Evolutionary conservation across 2,888 invertebrate genomes (phyloP), one percentile per base, ranked within the genome.

Genomic region (Euzophera pinguis): DNA sequence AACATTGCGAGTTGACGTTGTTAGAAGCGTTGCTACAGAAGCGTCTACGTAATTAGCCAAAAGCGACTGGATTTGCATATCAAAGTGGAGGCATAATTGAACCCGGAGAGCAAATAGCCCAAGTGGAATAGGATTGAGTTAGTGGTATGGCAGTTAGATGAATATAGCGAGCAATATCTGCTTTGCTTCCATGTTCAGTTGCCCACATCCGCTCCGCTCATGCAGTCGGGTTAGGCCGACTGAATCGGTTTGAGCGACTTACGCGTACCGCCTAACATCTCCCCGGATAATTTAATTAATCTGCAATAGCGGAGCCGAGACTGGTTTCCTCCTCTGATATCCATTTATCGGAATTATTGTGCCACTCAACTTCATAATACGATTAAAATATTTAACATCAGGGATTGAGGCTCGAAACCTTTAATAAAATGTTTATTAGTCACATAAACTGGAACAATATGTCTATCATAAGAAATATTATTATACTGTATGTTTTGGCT

Each of bases 51-150:
- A 86, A 87, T 87, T 87, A 87, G 81, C 77, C 79, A 71, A 83
- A 84, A 83, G 81, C 81, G 80, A 81, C 75, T 70, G 77, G 79
- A 89, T 89, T 89, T 88, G 84, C 87, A 89, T 89, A 84, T 84
- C 88, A 88, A 88, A 89, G 87, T 81, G 80, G 79, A 78, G 67
- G 81, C 78, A 84, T 87, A 89, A 87, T 88, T 89, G 84, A 84
- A 82, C 79, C 75, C 71, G 67, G 77, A 81, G 82, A 81, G 86
- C 83, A 88, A 89, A 89, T 88, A 88, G 87, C 78, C 78, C 76
- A 74, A 86, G 84, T 81, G 82, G 84, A 84, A 84, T 84, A 80
- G 75, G 81, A 85, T 86, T 75, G 81, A 85, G 84, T 87, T 86
- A 87, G 84, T 78, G 75, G 76, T 68, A 75, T 78, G 81, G 73